Base-by-base conservation (phyloP, 2,113 vertebrate genomes). In the Aegotheles bennettii region DNA sequence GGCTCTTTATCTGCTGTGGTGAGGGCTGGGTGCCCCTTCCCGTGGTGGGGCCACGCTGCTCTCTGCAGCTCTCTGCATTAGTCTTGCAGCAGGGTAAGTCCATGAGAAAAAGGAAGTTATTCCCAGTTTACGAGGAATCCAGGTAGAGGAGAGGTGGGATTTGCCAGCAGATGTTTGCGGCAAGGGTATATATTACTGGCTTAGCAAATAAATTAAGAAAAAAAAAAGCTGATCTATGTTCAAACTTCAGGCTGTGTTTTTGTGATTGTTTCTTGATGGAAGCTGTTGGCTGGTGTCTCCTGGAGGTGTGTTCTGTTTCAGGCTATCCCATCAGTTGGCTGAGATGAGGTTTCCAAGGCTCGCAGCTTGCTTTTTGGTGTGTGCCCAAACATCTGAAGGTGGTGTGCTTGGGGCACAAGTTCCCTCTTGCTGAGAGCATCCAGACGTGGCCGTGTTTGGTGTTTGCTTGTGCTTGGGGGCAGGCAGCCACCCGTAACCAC, bases 391-490 rank as follows among this genome's bases (percentile, higher is more conserved):
- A 45, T 45, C 16, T 38, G 87, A 67, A 85, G 89, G 51, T 56
- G 47, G 12, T 28, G 18, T 3, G 33, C 53, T 63, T 0, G 7
- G 36, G 29, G 10, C 61, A 21, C 5, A 3, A 35, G 38, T 51
- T 81, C 18, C 26, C n/a, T 74, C 45, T 71, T 77, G 61, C 74
- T 53, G 56, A 47, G 74, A 29, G 38, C 64, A 16, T 28, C 33
- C 6, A 6, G n/a, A 20, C 1, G 2, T 38, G 87, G 6, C 64
- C 2, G 4, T 43, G 16, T 83, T 50, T 77, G 89, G 33, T 35
- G 42, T 86, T 18, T 24, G 24, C 19, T 25, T 40, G 64, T 1
- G 29, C 61, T 54, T 0, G 0, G 42, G 67, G 29, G 25, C 42
- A 31, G 23, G 60, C 81, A 88, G 38, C 40, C 59, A 79, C 74